Percentiles rank a stretch among this genome's conserved stretches.
These are phyloP conservation scores for Akabosia matsudoensis DNA, from an alignment of 1,140 invertebrate genomes.

Conservation along the genomic window DNA sequence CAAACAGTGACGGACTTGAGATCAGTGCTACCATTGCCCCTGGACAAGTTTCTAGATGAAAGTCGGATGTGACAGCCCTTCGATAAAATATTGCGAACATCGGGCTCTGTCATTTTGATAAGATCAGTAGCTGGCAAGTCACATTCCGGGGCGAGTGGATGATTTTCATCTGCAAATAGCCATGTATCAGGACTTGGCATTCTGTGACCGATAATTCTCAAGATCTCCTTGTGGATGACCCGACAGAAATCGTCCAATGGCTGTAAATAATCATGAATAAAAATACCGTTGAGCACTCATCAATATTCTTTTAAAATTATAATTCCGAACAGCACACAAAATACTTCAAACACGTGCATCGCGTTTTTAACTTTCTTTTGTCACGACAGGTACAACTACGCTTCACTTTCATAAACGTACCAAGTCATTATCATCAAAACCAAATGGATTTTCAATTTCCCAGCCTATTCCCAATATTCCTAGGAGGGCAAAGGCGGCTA, in stretches of 20 bases:
- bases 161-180: conserved; percentile 1
- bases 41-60: background rate
- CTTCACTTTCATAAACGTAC: conserved; percentile 16
- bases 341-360: too few species aligned
- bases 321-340: too few species aligned
- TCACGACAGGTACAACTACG: too few species aligned
- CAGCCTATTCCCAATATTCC: conserved; percentile 13
- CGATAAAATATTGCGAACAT: background rate
- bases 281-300: background rate
- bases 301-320: too few species aligned
- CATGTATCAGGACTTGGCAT: conserved; percentile 13
- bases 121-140: conserved; percentile 1
- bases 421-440: conserved; percentile 35
- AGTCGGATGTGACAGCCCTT: background rate
- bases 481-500: conserved; percentile 31
- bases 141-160: conserved; percentile 9
- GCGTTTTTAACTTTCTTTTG: too few species aligned
- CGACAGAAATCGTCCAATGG: conserved; percentile 18
- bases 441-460: conserved; percentile 41
- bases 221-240: conserved; percentile 15
- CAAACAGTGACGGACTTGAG: background rate
- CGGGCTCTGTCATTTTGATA: background rate
- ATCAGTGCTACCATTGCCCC: background rate
- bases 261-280: conserved; percentile 5
- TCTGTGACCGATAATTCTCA: conserved; percentile 1